Evolutionary conservation across 2,888 invertebrate species (phyloP).

Genomic region (Anticlea derivata): DNA sequence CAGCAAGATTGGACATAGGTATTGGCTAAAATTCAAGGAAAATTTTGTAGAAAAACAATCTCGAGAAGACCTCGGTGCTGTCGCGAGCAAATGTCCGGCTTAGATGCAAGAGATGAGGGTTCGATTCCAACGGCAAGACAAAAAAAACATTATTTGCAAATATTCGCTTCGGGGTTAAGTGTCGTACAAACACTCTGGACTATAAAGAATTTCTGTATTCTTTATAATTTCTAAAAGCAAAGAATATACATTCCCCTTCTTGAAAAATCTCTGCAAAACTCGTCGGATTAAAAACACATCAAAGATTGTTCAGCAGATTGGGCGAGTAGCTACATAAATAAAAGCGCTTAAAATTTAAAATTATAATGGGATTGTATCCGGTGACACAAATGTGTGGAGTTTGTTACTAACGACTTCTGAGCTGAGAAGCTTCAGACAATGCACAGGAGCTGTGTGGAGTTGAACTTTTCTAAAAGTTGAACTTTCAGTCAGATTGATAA

Average conservation of each 20-base stretch:
- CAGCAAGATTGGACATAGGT: no score
- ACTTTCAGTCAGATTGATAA: no score
- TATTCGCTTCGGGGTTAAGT: not conserved
- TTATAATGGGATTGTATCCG: conserved; percentile 84
- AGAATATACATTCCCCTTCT: not conserved
- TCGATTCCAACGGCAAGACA: no score
- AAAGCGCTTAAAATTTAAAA: conserved; percentile 83
- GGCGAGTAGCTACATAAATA: conserved; percentile 78
- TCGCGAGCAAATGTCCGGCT: no score
- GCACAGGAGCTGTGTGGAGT: conserved; percentile 53
- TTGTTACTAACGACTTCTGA: conserved; percentile 84
- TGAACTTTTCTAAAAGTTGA: not conserved
- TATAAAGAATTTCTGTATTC: no score
- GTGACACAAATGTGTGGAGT: conserved; percentile 84
- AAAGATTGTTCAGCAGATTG: conserved; percentile 74
- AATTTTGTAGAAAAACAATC: no score
- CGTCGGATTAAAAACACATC: conserved; percentile 70
- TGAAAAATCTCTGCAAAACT: conserved; percentile 10
- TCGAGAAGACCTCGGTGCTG: no score
- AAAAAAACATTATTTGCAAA: no score
- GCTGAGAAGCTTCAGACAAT: conserved; percentile 63
- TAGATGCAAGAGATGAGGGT: no score
- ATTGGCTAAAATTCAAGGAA: no score
- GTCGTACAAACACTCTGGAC: not conserved
- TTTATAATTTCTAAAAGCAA: no score